A percentile compares a stretch with the other conserved stretches of the same genome.
These are phyloP conservation scores for Orthonychiurus folsomi DNA, from an alignment of 2,888 invertebrate genomes.

Conservation along the genomic window DNA sequence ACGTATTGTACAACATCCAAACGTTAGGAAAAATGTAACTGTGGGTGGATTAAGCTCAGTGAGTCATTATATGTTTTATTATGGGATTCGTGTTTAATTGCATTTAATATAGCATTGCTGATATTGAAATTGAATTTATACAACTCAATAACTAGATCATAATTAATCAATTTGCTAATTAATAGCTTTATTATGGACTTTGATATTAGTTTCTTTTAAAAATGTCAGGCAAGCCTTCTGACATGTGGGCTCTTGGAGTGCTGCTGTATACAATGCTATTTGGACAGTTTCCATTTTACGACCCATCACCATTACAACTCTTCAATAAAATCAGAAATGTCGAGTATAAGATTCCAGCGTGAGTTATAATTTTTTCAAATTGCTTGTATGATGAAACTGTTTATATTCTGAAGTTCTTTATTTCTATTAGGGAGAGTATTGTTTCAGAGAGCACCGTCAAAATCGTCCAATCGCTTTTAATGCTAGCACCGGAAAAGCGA, in stretches of 20 bases:
- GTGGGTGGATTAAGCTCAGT: too few relatives aligned
- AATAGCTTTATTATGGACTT: too few relatives aligned
- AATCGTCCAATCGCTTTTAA: slow-evolving; percentile 58
- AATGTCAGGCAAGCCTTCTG: slow-evolving; percentile 57
- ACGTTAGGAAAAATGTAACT: too few relatives aligned
- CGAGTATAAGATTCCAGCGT: slow-evolving; percentile 65
- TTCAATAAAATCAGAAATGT: slow-evolving; percentile 67
- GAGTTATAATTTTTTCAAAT: slow-evolving; percentile 43
- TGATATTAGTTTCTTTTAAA: not conserved
- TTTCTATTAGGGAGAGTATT: slow-evolving; percentile 49
- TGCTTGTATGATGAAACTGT: not conserved
- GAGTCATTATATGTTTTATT: too few relatives aligned
- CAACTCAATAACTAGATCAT: too few relatives aligned
- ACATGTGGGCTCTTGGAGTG: slow-evolving; percentile 75
- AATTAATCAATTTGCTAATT: too few relatives aligned
- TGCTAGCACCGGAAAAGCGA: slow-evolving; percentile 59
- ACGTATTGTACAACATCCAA: too few relatives aligned
- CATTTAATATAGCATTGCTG: too few relatives aligned
- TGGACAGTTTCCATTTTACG: slow-evolving; percentile 73
- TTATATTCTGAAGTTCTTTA: not conserved
- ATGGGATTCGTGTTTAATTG: too few relatives aligned
- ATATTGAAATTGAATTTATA: too few relatives aligned
- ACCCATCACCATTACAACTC: slow-evolving; percentile 61
- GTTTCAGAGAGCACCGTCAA: slow-evolving; percentile 58
- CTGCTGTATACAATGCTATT: slow-evolving; percentile 69